Evolutionary conservation across 1,140 invertebrate genomes (phyloP).

Genomic region (Drosophila punjabiensis): DNA sequence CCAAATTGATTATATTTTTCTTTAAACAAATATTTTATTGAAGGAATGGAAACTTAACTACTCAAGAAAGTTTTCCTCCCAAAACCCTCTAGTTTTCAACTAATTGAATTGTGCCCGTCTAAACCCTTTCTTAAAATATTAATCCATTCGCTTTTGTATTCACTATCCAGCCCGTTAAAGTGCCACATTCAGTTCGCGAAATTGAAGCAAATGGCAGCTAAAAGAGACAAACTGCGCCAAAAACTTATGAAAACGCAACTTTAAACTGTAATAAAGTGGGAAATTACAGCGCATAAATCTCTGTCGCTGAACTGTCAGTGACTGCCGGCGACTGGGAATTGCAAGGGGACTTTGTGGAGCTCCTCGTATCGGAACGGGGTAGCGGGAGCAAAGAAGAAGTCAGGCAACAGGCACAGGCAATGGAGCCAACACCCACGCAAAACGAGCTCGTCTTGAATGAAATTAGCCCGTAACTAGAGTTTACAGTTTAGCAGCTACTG

Average conservation of each 20-base stretch:
- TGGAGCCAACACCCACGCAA: constrained; percentile 71
- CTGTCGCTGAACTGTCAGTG: constrained; percentile 75
- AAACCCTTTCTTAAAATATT: constrained; percentile 4
- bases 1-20: not conserved
- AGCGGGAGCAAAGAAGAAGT: constrained; percentile 1
- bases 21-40: not conserved
- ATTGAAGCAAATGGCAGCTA: constrained; percentile 68
- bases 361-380: not conserved
- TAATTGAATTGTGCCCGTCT: too few species aligned
- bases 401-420: constrained; percentile 34
- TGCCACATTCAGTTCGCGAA: constrained; percentile 52
- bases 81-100: not conserved
- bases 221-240: constrained; percentile 62
- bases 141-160: constrained; percentile 12
- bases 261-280: constrained; percentile 83
- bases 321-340: constrained; percentile 22
- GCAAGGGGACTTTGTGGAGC: constrained; percentile 10
- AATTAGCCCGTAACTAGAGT: constrained; percentile 63
- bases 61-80: not conserved
- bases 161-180: constrained; percentile 8
- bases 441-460: constrained; percentile 65
- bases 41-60: not conserved
- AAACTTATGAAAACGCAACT: constrained; percentile 81
- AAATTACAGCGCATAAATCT: constrained; percentile 82
- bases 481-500: constrained; percentile 77